Conservation (phyloP, 1,140 invertebrate genomes). For the Choristoneura fumiferana region DNA sequence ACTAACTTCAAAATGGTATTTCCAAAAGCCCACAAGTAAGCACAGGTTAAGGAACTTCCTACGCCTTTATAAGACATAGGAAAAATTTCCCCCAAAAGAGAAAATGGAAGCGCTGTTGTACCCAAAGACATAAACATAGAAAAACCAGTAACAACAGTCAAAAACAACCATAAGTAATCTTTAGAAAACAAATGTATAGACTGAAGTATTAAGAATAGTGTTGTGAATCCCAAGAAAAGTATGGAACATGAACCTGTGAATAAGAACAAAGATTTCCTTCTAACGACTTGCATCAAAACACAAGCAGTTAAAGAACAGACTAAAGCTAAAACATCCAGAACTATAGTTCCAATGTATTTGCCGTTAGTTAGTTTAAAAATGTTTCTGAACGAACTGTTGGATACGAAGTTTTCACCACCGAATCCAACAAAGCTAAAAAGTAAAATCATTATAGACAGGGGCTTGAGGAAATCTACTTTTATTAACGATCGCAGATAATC, state of each 20-base stretch:
- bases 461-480: constrained; percentile 28
- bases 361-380: constrained; percentile 25
- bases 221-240: constrained; percentile 22
- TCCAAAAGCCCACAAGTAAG: constrained; percentile 28
- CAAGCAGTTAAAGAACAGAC: constrained; percentile 28
- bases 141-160: constrained; percentile 25
- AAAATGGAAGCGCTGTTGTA: constrained; percentile 26
- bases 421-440: constrained; percentile 28
- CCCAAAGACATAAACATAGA: constrained; percentile 31
- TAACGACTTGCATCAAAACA: constrained; percentile 23
- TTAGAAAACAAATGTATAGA: constrained; percentile 22
- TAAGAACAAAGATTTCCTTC: constrained; percentile 27
- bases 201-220: constrained; percentile 22
- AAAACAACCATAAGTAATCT: constrained; percentile 27
- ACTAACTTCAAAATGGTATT: constrained; percentile 24
- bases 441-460: constrained; percentile 28
- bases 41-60: constrained; percentile 27
- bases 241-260: constrained; percentile 26
- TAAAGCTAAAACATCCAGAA: constrained; percentile 27
- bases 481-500: constrained; percentile 24
- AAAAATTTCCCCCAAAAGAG: constrained; percentile 29
- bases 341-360: constrained; percentile 30
- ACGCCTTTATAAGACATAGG: constrained; percentile 29
- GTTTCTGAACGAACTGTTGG: constrained; percentile 22
- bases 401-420: constrained; percentile 21